These are phyloP conservation scores for Ischnura elegans DNA, from an alignment of 2,888 invertebrate genomes.

Conservation along the genomic window DNA sequence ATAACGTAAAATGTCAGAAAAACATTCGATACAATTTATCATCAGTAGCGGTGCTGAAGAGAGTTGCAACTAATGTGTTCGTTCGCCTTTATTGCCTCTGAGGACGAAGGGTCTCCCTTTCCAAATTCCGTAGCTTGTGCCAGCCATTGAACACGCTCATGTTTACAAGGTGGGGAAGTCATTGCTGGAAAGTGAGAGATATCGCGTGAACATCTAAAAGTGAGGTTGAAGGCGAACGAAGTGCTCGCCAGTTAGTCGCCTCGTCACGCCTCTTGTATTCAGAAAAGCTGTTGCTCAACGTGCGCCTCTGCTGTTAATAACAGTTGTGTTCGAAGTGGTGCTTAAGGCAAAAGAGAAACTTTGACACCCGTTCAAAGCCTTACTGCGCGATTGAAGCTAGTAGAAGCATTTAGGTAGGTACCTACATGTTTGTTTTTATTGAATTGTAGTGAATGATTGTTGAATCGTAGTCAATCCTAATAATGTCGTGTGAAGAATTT, in stretches of 20 bases:
- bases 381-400: too few relatives aligned
- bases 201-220: background rate
- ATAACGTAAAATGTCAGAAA: too few relatives aligned
- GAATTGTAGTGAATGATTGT: too few relatives aligned
- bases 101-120: background rate
- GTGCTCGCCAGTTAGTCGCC: background rate
- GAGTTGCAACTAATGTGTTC: constrained; percentile 18
- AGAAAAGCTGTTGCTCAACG: background rate
- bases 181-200: background rate
- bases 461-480: too few relatives aligned
- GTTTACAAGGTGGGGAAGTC: background rate
- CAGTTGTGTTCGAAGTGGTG: background rate
- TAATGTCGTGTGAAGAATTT: too few relatives aligned
- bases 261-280: background rate
- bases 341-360: background rate
- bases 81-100: background rate
- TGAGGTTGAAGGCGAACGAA: background rate
- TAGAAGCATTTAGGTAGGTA: too few relatives aligned
- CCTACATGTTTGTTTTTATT: too few relatives aligned
- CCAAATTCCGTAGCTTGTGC: background rate
- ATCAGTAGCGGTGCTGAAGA: background rate
- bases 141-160: background rate
- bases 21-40: too few relatives aligned
- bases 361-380: too few relatives aligned
- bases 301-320: background rate